Evolutionary conservation across 2,797 vertebrate species (phyloP).

Genomic region (Phoxinus dragarum): DNA sequence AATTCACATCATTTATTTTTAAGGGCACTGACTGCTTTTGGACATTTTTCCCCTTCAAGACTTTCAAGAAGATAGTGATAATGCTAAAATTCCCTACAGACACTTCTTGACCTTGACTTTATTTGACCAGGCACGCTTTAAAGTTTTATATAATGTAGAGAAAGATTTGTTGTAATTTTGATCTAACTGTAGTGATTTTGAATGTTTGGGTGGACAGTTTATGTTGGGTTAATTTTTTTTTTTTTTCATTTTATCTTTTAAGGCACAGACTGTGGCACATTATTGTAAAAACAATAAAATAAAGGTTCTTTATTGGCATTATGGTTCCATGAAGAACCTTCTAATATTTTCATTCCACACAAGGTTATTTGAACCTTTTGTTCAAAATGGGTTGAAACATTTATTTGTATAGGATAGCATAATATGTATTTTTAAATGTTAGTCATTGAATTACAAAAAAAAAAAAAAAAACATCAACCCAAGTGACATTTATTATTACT

Average conservation of each 20-base stretch:
- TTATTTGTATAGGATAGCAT: too few species aligned
- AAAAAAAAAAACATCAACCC: neutral
- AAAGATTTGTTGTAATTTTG: slow-evolving; percentile 64
- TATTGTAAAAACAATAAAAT: neutral
- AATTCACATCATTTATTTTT: slow-evolving; percentile 67
- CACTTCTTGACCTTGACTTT: slow-evolving; percentile 55
- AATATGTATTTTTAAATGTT: neutral
- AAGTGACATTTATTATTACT: neutral
- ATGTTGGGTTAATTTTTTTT: neutral
- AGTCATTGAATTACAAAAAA: neutral
- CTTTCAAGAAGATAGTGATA: slow-evolving; percentile 54
- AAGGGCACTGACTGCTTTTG: slow-evolving; percentile 58
- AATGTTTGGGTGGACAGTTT: neutral
- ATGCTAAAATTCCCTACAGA: slow-evolving; percentile 59
- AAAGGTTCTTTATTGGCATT: neutral
- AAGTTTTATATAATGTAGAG: slow-evolving; percentile 68
- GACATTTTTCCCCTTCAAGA: slow-evolving; percentile 57
- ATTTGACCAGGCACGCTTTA: slow-evolving; percentile 58
- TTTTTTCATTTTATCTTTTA: neutral
- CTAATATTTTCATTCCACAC: neutral
- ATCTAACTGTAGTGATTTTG: slow-evolving; percentile 3
- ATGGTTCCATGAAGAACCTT: neutral
- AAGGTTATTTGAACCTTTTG: neutral
- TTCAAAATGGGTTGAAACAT: too few species aligned
- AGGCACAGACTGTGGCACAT: neutral